Evolutionary conservation across 2,888 invertebrate species (phyloP).

Genomic region (Campaea margaritaria): DNA sequence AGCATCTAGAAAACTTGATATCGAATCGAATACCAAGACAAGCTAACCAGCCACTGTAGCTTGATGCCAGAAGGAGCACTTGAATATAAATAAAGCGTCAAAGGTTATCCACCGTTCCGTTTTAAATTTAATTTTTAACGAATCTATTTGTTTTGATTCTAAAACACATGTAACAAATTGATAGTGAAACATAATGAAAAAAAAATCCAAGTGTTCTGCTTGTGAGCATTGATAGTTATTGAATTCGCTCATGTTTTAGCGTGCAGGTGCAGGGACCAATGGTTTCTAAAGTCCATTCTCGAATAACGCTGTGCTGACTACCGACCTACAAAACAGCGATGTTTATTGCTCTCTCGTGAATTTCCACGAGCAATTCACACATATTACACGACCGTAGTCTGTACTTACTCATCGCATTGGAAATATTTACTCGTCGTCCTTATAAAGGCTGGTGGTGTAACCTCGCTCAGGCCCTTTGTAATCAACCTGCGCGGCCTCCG

Average conservation of each 20-base stretch:
- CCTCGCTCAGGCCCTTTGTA: constrained; percentile 77
- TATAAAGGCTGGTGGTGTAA: constrained; percentile 59
- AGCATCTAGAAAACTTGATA: constrained; percentile 25
- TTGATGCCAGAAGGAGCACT: constrained; percentile 7
- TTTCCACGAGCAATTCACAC: constrained; percentile 29
- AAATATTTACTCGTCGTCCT: constrained; percentile 47
- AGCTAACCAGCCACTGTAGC: not conserved
- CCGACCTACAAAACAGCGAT: constrained; percentile 8
- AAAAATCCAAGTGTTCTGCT: not conserved
- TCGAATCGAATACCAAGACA: too few relatives aligned
- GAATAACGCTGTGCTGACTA: constrained; percentile 7
- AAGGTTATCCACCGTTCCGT: constrained; percentile 12
- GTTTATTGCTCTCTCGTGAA: constrained; percentile 21
- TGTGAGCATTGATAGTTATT: too few relatives aligned
- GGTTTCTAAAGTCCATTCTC: constrained; percentile 8
- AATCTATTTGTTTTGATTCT: not conserved
- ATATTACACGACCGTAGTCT: constrained; percentile 27
- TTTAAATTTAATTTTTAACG: constrained; percentile 4
- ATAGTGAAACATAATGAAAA: not conserved
- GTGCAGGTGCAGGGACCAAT: not conserved
- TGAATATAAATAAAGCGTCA: constrained; percentile 15
- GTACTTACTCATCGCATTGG: constrained; percentile 36
- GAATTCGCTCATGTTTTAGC: not conserved
- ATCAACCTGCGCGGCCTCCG: constrained; percentile 77
- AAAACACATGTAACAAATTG: not conserved